Evolutionary conservation across 1,140 invertebrate species (phyloP).

Genomic region (Cydia pomonella): DNA sequence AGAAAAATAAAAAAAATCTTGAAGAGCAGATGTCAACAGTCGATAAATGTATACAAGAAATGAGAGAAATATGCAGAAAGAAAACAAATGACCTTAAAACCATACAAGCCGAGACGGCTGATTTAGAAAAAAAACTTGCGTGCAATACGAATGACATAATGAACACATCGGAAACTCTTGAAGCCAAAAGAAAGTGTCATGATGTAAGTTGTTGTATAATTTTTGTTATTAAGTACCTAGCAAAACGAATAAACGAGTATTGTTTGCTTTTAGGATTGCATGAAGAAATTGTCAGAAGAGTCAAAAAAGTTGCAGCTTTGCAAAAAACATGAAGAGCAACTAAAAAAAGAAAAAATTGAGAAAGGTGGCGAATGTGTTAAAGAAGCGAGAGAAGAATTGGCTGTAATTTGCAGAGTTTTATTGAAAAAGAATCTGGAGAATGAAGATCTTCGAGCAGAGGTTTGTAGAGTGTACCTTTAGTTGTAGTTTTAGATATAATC

Average conservation of each 20-base stretch:
- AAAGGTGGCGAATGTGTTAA: slow-evolving; percentile 58
- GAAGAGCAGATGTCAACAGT: slow-evolving; percentile 59
- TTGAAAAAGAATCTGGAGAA: slow-evolving; percentile 66
- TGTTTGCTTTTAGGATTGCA: not conserved
- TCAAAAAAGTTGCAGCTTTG: slow-evolving; percentile 47
- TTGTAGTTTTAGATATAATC: no score
- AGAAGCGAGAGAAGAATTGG: slow-evolving; percentile 62
- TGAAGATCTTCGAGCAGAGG: slow-evolving; percentile 63
- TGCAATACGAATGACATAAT: slow-evolving; percentile 53
- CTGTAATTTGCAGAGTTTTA: slow-evolving; percentile 59
- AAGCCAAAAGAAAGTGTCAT: slow-evolving; percentile 49
- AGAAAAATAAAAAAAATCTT: slow-evolving; percentile 66
- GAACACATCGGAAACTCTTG: not conserved
- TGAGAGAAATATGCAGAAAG: slow-evolving; percentile 59
- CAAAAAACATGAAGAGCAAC: slow-evolving; percentile 48
- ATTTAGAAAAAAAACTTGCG: slow-evolving; percentile 55
- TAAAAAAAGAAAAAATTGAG: slow-evolving; percentile 52
- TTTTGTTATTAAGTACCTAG: not conserved
- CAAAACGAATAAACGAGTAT: not conserved
- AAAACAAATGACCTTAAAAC: slow-evolving; percentile 64
- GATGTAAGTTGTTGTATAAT: not conserved
- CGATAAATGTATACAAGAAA: slow-evolving; percentile 57
- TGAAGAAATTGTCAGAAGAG: slow-evolving; percentile 41
- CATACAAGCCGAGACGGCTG: slow-evolving; percentile 56
- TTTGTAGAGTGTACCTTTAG: slow-evolving; percentile 36